Evolutionary conservation across 2,113 vertebrate species (phyloP).

Genomic region (Mustelus asterias): DNA sequence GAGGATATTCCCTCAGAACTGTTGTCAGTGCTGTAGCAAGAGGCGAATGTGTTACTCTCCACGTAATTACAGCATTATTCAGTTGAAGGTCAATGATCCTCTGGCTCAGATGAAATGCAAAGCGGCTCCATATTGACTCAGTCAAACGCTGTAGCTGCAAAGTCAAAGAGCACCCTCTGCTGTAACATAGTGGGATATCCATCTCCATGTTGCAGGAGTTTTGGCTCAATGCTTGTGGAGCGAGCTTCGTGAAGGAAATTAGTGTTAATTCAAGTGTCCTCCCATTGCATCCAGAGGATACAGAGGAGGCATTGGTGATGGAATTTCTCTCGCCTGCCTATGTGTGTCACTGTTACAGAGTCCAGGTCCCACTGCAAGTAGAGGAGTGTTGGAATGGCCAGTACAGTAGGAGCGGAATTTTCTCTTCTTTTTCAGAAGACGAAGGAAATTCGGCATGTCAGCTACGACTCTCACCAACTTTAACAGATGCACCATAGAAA

Average conservation of each 20-base stretch:
- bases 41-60: not conserved
- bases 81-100: not conserved
- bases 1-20: not conserved
- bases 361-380: no score
- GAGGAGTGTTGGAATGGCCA: no score
- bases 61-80: not conserved
- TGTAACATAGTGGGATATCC: not conserved
- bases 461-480: no score
- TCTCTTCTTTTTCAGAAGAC: no score
- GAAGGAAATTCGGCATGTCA: no score
- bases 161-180: slow-evolving; percentile 8
- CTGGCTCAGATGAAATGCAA: slow-evolving; percentile 7
- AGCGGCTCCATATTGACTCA: not conserved
- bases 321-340: no score
- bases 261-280: not conserved
- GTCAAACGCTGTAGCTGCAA: not conserved
- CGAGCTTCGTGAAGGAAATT: no score
- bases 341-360: no score
- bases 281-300: not conserved
- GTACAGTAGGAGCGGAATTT: no score
- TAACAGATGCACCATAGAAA: no score
- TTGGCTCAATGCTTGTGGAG: not conserved
- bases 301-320: not conserved
- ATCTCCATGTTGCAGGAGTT: not conserved
- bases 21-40: not conserved